Evolutionary conservation across 2,113 vertebrate genomes (phyloP).

Genomic region (Echinops telfairi): DNA sequence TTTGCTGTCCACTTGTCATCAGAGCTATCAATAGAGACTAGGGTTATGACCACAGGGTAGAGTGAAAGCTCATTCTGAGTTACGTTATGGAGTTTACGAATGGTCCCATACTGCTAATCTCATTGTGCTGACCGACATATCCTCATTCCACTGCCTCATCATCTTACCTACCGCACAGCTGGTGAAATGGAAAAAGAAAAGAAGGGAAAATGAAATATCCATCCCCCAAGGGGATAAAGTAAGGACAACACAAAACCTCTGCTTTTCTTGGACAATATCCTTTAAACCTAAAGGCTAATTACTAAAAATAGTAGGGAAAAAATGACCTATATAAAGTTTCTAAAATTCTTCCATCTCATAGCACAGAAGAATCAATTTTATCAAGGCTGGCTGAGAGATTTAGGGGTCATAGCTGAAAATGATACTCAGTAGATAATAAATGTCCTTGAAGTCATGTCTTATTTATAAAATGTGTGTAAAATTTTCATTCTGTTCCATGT

Average conservation of each 20-base stretch:
- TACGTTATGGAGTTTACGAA: background rate
- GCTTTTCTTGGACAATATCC: conserved; percentile 6
- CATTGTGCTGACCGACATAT: background rate
- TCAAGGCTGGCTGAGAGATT: background rate
- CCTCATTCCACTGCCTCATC: background rate
- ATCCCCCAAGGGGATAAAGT: background rate
- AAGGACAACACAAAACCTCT: conserved; percentile 22
- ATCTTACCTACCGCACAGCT: conserved; percentile 36
- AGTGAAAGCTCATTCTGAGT: background rate
- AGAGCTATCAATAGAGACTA: background rate
- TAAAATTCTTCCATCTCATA: background rate
- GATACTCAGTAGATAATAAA: background rate
- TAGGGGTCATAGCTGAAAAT: conserved; percentile 4
- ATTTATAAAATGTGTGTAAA: background rate
- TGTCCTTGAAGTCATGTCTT: background rate
- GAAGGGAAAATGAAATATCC: conserved; percentile 5
- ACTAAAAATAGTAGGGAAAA: conserved; percentile 19
- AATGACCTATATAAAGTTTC: background rate
- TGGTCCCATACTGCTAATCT: conserved; percentile 16
- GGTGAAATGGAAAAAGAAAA: conserved; percentile 4
- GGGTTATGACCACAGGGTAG: background rate
- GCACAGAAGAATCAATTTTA: background rate
- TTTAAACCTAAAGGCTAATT: conserved; percentile 14
- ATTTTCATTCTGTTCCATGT: background rate
- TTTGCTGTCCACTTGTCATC: background rate